phyloP scores from a whole-genome alignment of 2,888 invertebrate genomes.

The Acanthosepion lycidas region DNA sequence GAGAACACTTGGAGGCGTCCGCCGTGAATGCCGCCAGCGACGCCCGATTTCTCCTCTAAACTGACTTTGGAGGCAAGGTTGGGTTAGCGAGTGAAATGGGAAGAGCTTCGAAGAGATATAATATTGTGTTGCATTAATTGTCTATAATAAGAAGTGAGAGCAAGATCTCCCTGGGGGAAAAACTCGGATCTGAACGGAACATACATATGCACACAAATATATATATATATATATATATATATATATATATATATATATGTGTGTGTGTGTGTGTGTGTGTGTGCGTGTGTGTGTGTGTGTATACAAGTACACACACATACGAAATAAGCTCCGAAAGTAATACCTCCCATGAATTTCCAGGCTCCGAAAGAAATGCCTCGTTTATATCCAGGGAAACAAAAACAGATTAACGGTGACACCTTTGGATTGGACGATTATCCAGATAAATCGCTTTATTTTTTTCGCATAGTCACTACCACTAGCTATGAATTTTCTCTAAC shows the following conservation, averaged over 20 bases:
- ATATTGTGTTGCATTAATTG: conserved; percentile 1
- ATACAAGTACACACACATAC: no score
- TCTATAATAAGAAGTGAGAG: neutral
- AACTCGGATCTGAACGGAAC: neutral
- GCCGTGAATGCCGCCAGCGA: neutral
- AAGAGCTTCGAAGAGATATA: neutral
- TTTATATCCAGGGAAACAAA: no score
- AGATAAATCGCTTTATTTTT: no score
- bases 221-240: neutral
- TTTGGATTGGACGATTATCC: no score
- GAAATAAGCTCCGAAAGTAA: no score
- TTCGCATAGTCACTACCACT: no score
- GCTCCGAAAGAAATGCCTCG: no score
- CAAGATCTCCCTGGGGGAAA: neutral
- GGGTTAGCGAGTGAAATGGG: neutral
- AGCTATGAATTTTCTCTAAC: no score
- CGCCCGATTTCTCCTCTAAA: neutral
- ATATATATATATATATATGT: neutral
- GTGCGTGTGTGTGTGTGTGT: no score
- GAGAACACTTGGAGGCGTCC: neutral
- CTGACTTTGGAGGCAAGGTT: neutral
- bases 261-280: neutral
- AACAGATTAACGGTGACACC: no score
- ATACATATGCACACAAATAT: neutral
- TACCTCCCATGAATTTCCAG: no score